A percentile compares a stretch with the other conserved stretches of the same genome.
Evolutionary conservation across 2,113 vertebrate species (phyloP).

Genomic region (Hippoglossus stenolepis): DNA sequence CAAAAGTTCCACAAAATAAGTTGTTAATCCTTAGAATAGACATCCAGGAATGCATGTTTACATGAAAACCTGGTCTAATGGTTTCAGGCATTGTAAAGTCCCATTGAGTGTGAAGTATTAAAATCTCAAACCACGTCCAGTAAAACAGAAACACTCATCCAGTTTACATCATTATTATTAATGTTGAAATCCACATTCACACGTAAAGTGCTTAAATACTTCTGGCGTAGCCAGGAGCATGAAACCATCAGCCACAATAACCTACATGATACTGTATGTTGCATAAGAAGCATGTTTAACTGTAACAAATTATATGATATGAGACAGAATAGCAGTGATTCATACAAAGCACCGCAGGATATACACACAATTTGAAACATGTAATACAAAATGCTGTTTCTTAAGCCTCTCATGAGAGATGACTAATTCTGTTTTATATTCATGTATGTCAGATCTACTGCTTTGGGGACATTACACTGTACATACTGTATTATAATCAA

Average conservation of each 20-base stretch:
- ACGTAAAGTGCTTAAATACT: neutral
- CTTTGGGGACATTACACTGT: neutral
- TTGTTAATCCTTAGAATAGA: too few species aligned
- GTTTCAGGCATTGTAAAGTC: neutral
- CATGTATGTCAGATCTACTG: neutral
- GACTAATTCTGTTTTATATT: too few species aligned
- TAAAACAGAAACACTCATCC: neutral
- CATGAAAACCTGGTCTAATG: neutral
- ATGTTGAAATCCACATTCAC: neutral
- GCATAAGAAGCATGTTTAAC: conserved; percentile 34
- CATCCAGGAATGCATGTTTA: too few species aligned
- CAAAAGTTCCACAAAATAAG: too few species aligned
- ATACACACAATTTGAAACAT: conserved; percentile 14
- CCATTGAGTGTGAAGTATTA: neutral
- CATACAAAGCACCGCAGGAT: conserved; percentile 41
- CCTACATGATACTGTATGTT: neutral
- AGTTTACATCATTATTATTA: neutral
- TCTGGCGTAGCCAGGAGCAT: neutral
- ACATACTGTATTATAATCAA: neutral
- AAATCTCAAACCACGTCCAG: neutral
- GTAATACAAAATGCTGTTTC: neutral
- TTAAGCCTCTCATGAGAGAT: too few species aligned
- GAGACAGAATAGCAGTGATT: conserved; percentile 40
- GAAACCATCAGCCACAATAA: neutral
- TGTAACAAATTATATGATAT: conserved; percentile 38